Percentiles rank a stretch among this genome's conserved stretches.
Evolutionary conservation across 1,140 invertebrate genomes (phyloP).

Genomic region (fruit fly (Drosophila melanogaster)): Release_6_plus_ISO1_MT NT_033777.3:14825501-14826000

Average conservation of each 20-base stretch:
- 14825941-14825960: slow-evolving; percentile 48
- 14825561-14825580: slow-evolving; percentile 42
- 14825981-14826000: slow-evolving; percentile 67
- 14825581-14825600: slow-evolving; percentile 16
- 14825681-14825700: slow-evolving; percentile 66
- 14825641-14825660: slow-evolving; percentile 77
- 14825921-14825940: slow-evolving; percentile 74
- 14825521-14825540: slow-evolving; percentile 49
- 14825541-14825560: slow-evolving; percentile 52
- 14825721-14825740: slow-evolving; percentile 80
- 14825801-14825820: slow-evolving; percentile 80
- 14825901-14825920: slow-evolving; percentile 82
- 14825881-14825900: slow-evolving; percentile 82
- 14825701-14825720: slow-evolving; percentile 83
- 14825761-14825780: slow-evolving; percentile 79
- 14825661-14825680: slow-evolving; percentile 52
- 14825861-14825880: slow-evolving; percentile 83
- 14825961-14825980: slow-evolving; percentile 81
- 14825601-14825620: slow-evolving; percentile 26
- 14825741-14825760: slow-evolving; percentile 81
- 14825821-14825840: slow-evolving; percentile 69
- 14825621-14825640: slow-evolving; percentile 52
- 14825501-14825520: slow-evolving; percentile 71
- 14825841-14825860: slow-evolving; percentile 78
- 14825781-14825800: slow-evolving; percentile 77